These are phyloP conservation scores for Heptranchias perlo DNA, from an alignment of 2,113 vertebrate genomes.

Conservation along the genomic window DNA sequence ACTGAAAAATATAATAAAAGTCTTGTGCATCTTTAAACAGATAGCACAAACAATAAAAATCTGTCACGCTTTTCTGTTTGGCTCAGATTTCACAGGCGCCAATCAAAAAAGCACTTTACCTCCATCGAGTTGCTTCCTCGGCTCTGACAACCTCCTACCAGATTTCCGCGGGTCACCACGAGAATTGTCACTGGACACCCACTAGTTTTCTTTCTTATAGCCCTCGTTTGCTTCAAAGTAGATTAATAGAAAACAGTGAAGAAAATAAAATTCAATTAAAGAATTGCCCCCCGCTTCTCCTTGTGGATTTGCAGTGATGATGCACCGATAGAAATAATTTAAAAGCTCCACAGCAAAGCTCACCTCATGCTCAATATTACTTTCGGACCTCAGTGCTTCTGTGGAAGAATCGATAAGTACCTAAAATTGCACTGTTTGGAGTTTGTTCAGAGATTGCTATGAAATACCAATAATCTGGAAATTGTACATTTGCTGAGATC, in stretches of 20 bases:
- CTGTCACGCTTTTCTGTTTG: neutral
- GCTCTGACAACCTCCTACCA: neutral
- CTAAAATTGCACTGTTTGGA: conserved; percentile 10
- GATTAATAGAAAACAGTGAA: neutral
- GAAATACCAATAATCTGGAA: conserved; percentile 10
- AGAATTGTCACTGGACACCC: neutral
- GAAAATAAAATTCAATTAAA: neutral
- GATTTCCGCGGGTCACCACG: neutral
- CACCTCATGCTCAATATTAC: neutral
- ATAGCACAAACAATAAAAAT: neutral
- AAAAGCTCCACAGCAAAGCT: neutral
- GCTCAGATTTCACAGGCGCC: neutral
- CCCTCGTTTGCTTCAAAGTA: neutral
- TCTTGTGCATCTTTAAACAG: neutral
- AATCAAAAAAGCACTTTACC: neutral
- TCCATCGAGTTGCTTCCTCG: neutral
- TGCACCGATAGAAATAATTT: neutral
- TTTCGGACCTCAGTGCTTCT: neutral
- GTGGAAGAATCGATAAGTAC: neutral
- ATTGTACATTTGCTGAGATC: conserved; percentile 18
- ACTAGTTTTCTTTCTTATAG: no score
- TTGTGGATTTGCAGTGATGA: neutral
- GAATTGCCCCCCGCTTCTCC: neutral
- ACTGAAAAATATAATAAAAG: neutral
- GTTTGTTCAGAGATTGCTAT: neutral